These are phyloP conservation scores for Dryobota labecula DNA, from an alignment of 2,888 invertebrate genomes.

Conservation along the genomic window DNA sequence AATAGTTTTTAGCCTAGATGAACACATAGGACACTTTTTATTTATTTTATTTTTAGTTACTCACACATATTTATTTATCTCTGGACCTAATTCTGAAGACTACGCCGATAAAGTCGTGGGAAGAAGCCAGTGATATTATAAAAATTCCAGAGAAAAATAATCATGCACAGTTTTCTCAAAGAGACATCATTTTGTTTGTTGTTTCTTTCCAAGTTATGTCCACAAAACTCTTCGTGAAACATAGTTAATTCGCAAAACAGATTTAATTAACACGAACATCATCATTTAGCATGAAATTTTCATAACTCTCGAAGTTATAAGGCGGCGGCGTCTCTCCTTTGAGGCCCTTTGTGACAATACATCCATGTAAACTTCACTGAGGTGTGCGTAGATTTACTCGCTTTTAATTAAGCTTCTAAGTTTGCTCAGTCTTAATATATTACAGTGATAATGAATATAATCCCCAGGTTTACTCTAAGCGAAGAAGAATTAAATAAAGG, in stretches of 20 bases:
- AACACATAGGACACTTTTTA: too few species aligned
- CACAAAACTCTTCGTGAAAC: constrained; percentile 12
- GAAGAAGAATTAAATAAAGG: constrained; percentile 62
- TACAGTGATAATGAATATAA: constrained; percentile 69
- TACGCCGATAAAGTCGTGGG: too few species aligned
- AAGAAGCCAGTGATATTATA: too few species aligned
- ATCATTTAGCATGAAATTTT: constrained; percentile 56
- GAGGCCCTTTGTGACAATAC: constrained; percentile 57
- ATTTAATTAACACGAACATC: constrained; percentile 61
- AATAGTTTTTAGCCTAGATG: too few species aligned
- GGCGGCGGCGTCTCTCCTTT: constrained; percentile 37
- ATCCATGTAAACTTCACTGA: constrained; percentile 52
- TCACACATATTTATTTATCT: too few species aligned
- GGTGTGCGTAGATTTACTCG: constrained; percentile 64
- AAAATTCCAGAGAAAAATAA: neutral
- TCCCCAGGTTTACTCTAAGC: constrained; percentile 54
- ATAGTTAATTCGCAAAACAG: constrained; percentile 47
- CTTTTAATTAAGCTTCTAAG: constrained; percentile 74
- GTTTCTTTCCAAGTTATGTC: constrained; percentile 14
- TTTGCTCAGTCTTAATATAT: constrained; percentile 69
- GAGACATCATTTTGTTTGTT: constrained; percentile 1
- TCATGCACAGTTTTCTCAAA: neutral
- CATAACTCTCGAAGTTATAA: constrained; percentile 60
- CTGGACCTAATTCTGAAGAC: too few species aligned
- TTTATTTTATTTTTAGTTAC: too few species aligned